A percentile compares a stretch with the other conserved stretches of the same genome.
These are phyloP conservation scores for Orthonyx spaldingii DNA, from an alignment of 2,113 vertebrate genomes.

Conservation along the genomic window DNA sequence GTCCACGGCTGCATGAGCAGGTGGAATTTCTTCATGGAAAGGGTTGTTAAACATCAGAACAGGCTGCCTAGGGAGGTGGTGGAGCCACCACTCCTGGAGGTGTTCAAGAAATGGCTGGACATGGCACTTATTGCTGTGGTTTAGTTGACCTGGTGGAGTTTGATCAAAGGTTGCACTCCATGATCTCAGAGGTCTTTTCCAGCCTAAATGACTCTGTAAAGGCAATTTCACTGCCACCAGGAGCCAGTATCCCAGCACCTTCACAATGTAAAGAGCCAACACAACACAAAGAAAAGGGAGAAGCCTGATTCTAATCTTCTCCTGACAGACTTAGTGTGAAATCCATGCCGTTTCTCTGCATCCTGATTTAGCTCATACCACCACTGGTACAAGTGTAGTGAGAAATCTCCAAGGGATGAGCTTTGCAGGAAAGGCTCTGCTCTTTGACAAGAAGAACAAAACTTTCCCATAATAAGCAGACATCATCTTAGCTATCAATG, in stretches of 20 bases:
- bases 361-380: neutral
- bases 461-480: neutral
- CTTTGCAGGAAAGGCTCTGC: neutral
- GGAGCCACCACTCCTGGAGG: neutral
- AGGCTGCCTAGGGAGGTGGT: neutral
- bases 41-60: neutral
- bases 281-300: neutral
- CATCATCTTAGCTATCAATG: neutral
- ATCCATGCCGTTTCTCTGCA: neutral
- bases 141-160: neutral
- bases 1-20: neutral
- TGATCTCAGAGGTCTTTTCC: neutral
- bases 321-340: neutral
- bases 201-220: neutral
- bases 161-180: neutral
- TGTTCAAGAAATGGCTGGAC: neutral
- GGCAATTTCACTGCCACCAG: neutral
- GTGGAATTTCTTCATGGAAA: neutral
- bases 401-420: neutral
- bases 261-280: neutral
- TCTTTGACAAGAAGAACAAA: neutral
- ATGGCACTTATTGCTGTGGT: neutral
- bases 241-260: neutral
- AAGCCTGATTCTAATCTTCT: neutral
- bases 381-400: fast-evolving